phyloP scores from a whole-genome alignment of 1,140 invertebrate species.

The Harlomillsia oculata region DNA sequence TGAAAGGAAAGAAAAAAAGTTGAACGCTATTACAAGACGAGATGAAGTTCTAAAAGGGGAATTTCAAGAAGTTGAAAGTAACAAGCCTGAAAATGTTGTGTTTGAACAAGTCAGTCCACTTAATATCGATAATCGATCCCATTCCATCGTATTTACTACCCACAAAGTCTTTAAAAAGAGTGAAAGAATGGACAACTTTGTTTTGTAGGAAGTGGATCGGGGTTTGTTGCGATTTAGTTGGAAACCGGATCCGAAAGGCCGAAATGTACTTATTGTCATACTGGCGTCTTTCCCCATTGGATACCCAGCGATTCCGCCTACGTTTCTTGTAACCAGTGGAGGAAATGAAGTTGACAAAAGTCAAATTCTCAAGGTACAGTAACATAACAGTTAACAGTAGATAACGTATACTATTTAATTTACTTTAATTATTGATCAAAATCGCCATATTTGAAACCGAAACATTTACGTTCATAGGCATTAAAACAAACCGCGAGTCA shows the following conservation, averaged over 20 bases:
- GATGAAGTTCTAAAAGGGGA: slow-evolving; percentile 31
- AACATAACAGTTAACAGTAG: not conserved
- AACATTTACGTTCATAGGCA: slow-evolving; percentile 39
- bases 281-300: slow-evolving; percentile 67
- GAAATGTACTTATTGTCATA: slow-evolving; percentile 51
- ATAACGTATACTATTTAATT: not conserved
- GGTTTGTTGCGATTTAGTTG: slow-evolving; percentile 31
- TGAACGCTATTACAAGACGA: slow-evolving; percentile 1
- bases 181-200: not conserved
- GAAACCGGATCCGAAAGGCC: slow-evolving; percentile 26
- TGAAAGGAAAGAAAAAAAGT: not conserved
- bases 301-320: slow-evolving; percentile 63
- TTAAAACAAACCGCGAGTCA: slow-evolving; percentile 62
- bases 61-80: slow-evolving; percentile 19
- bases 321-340: slow-evolving; percentile 49
- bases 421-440: not conserved
- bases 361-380: slow-evolving; percentile 49
- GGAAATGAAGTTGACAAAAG: slow-evolving; percentile 31
- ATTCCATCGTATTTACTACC: too few relatives aligned
- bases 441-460: not conserved
- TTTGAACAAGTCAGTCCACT: slow-evolving; percentile 30
- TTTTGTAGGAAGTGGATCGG: slow-evolving; percentile 26
- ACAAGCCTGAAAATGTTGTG: slow-evolving; percentile 23
- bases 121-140: too few relatives aligned
- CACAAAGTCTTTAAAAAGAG: not conserved